Base-by-base conservation (phyloP, 1,140 invertebrate species). In the Telenomus remus region DNA sequence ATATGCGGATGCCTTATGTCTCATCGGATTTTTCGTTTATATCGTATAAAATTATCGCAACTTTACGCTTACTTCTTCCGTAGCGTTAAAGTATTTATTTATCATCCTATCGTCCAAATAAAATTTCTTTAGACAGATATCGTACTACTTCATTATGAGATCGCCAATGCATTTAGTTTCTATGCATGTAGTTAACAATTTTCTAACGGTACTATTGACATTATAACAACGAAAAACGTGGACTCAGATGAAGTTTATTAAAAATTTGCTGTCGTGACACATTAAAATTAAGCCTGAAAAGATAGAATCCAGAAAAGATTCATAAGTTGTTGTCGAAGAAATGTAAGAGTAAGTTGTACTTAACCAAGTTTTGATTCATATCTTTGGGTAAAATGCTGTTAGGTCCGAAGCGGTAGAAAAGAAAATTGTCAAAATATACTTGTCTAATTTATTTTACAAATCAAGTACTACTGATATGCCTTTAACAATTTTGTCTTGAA, bases 171-270 rank as follows among this genome's bases (percentile, higher is more conserved):
- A 70, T 70, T 70, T 70, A 70, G 44, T 70, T 55, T 16, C 7
- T 55, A 53, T 12, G n/a, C 10, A 43, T 48, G 54, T 53, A 43
- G 64, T 68, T 75, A 47, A 59, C 64, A 59, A 53, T 53, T 65
- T 66, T 65, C 57, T 76, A 76, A 76, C 73, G 73, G 73, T 61
- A 76, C 73, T 76, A 76, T 14, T 48, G 44, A 75, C 64, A 64
- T 75, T 57, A 51, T n/a, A 50, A 63, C 61, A 37, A 65, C 54
- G 65, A 75, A 75, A 64, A 60, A 76, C 65, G 60, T 49, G 55
- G 14, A 60, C 39, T 19, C 48, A 60, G 65, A 65, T 4, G 65
- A 59, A 65, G 57, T 51, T 59, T 42, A 57, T 64, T 64, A 53
- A 54, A 57, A 42, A 64, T 12, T 53, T 50, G 53, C 54, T 16